Percentiles rank a stretch among this genome's conserved stretches.
These are phyloP conservation scores for Brachionus rotundiformis DNA, from an alignment of 1,140 invertebrate genomes.

Conservation along the genomic window DNA sequence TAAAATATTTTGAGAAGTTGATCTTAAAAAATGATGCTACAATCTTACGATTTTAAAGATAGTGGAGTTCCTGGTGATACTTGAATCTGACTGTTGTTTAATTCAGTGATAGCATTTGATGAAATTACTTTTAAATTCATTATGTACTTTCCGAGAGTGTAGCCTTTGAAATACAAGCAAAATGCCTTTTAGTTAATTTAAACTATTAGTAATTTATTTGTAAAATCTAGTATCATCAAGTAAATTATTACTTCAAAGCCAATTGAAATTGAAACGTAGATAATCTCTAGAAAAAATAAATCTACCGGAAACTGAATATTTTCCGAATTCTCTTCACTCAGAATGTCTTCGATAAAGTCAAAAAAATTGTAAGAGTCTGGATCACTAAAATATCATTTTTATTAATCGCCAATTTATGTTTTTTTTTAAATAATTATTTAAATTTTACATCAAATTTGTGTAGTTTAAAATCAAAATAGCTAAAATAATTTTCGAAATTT, in stretches of 20 bases:
- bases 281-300: conserved; percentile 23
- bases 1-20: background rate
- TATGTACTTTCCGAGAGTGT: conserved; percentile 34
- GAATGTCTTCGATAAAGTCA: conserved; percentile 37
- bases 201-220: no score
- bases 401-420: background rate
- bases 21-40: background rate
- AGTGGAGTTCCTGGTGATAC: background rate
- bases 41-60: conserved; percentile 38
- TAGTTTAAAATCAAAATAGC: conserved; percentile 28
- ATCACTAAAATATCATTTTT: conserved; percentile 27
- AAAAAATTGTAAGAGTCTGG: conserved; percentile 28
- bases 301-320: conserved; percentile 27
- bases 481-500: conserved; percentile 13
- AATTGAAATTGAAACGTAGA: conserved; percentile 31
- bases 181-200: conserved; percentile 15
- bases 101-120: background rate
- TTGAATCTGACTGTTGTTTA: background rate
- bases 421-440: background rate
- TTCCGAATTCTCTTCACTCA: conserved; percentile 6
- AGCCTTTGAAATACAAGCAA: conserved; percentile 41
- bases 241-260: conserved; percentile 36
- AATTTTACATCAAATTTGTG: conserved; percentile 22
- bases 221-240: no score
- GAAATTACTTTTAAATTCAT: conserved; percentile 41